Base-by-base conservation (phyloP, 2,888 invertebrate species). In the Agriopis aurantiaria region DNA sequence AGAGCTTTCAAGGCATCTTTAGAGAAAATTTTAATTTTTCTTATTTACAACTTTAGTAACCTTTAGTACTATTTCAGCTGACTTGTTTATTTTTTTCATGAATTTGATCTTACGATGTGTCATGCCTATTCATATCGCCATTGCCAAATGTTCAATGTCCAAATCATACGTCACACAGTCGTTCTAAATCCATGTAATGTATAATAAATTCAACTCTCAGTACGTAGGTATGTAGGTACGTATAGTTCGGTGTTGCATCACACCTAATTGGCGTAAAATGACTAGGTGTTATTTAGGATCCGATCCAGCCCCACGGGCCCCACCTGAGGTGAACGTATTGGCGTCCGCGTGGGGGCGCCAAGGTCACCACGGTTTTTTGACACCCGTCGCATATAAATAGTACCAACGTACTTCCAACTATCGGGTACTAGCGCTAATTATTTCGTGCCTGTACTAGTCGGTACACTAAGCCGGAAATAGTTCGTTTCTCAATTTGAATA, bases 331-430 rank as follows among this genome's bases (percentile, higher is more conserved):
- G 93, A 93, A 93, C 84, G 93, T 89, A 91, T 89, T 80, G 77
- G 82, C 87, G 91, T 83, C 90, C 92, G 91, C 88, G 92, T 88
- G 92, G 92, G 90, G 92, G 92, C 92, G 89, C 82, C 93, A 94
- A 94, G 93, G 93, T 92, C 93, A 88, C 84, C 79, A 85, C 85
- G 88, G 93, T 92, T 93, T 93, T 93, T 94, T 94, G 93, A 93
- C 93, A 93, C 92, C 73, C 71, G 87, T 88, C 88, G 85, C 81
- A 85, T 87, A 89, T 89, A 91, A 91, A 91, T 91, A 92, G 89
- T 87, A 81, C 86, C 86, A 84, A 84, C 84, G 88, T 87, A 81
- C 86, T 86, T 85, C 85, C 83, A 85, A 82, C 84, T 78, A 74
- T 75, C 76, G 75, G 72, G 76, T 75, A 75, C 71, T 78, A 81